Percentiles rank a stretch among this genome's conserved stretches.
Evolutionary conservation across 2,888 invertebrate genomes (phyloP).

Genomic region (Hecatera dysodea): DNA sequence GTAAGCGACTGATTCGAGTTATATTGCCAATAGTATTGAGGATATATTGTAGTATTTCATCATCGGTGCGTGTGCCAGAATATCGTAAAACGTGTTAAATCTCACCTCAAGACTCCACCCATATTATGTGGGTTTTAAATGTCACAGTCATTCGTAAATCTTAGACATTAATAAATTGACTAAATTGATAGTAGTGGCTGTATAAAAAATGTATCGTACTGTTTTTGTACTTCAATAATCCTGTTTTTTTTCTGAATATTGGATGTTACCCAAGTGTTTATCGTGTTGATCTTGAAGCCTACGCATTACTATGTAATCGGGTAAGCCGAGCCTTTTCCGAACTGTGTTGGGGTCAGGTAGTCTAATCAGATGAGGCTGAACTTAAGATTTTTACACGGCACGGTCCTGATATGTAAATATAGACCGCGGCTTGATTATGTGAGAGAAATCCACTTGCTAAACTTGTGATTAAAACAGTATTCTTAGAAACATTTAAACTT

Average conservation of each 20-base stretch:
- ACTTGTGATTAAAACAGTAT: background rate
- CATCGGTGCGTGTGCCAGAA: conserved; percentile 49
- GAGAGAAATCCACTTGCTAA: background rate
- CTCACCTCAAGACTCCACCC: conserved; percentile 58
- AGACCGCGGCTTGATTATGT: conserved; percentile 3
- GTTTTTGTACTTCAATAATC: conserved; percentile 11
- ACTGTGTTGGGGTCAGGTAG: conserved; percentile 46
- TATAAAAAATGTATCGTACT: conserved; percentile 12
- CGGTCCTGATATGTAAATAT: conserved; percentile 6
- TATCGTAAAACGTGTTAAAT: conserved; percentile 59
- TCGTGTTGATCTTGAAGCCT: conserved; percentile 35
- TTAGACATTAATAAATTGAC: conserved; percentile 44
- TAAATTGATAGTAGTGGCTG: conserved; percentile 16
- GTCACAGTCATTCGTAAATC: conserved; percentile 56
- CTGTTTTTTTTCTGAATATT: background rate
- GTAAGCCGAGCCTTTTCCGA: conserved; percentile 36
- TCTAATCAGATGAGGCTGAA: conserved; percentile 42
- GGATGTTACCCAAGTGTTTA: conserved; percentile 32
- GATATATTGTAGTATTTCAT: conserved; percentile 47
- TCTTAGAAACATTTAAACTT: background rate
- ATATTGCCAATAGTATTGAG: conserved; percentile 27
- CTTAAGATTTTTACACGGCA: conserved; percentile 25
- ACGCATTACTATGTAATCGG: conserved; percentile 45
- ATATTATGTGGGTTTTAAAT: conserved; percentile 59
- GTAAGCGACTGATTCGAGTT: background rate